Base-by-base conservation (phyloP, 2,113 vertebrate species). In the Rhinolophus ferrumequinum region DNA sequence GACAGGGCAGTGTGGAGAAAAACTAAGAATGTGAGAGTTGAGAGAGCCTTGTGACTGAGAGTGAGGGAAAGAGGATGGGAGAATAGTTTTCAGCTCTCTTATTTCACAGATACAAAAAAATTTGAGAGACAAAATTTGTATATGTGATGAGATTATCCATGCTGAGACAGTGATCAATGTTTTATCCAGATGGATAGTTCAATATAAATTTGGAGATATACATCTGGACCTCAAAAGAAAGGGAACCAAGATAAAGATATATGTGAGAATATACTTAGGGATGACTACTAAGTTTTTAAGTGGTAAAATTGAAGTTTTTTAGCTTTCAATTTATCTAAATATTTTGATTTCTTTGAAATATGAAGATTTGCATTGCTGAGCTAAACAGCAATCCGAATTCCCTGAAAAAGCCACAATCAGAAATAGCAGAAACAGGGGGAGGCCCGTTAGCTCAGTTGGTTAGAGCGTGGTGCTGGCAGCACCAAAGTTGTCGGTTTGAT, bases 301-400 rank as follows among this genome's bases (percentile, higher is more conserved):
- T 64, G 44, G 8, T 50, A 80, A 80, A 96, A 35, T 19, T 52
- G 35, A 82, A 47, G 8, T 52, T 85, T 83, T 66, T 13, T 88
- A 58, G 1, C 22, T 81, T 96, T 93, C 4, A 54, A 2, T 56
- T 90, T 76, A 60, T 84, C 56, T 56, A 73, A 18, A 12, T 35
- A 58, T 80, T 35, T 16, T 98, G 7, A 41, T 95, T 96, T 95
- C 86, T 85, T 91, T 66, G 15, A 66, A 67, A 15, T 83, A 18
- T 30, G 79, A 91, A 35, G 38, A 54, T 18, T 83, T 97, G 52
- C 16, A 83, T 19, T 67, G 7, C 14, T 93, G 16, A 97, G 56
- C 18, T 95, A 76, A 93, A 33, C 13, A 84, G 24, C 26, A 44
- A 19, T 77, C 19, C 41, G 77, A 64, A 41, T 96, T 96, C 86